Conservation (phyloP, 1,140 invertebrate species). For the Thaumetopoea pityocampa region DNA sequence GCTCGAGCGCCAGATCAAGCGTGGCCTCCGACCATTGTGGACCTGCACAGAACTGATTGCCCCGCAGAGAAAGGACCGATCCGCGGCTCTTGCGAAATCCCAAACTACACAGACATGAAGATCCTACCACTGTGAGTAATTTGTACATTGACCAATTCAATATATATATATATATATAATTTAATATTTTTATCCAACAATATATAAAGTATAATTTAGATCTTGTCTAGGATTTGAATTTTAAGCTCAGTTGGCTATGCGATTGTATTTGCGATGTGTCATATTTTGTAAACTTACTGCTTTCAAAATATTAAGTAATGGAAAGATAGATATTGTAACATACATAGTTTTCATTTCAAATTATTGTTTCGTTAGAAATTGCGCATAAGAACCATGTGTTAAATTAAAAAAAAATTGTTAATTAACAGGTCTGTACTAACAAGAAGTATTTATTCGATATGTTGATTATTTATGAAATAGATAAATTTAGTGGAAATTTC, state of each 20-base stretch:
- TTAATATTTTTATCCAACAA: not conserved
- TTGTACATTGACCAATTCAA: slow-evolving; percentile 7
- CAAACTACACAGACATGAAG: slow-evolving; percentile 48
- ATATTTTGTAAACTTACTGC: slow-evolving; percentile 3
- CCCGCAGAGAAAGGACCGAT: slow-evolving; percentile 50
- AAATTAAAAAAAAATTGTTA: not conserved
- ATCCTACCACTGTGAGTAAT: slow-evolving; percentile 59
- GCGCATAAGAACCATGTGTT: too few relatives aligned
- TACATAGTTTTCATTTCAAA: not conserved
- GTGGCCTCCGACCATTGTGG: slow-evolving; percentile 55
- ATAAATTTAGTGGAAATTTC: slow-evolving; percentile 17
- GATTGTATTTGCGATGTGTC: slow-evolving; percentile 52
- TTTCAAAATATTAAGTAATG: too few relatives aligned
- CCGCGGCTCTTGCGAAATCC: slow-evolving; percentile 39
- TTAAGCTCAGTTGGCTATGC: slow-evolving; percentile 32
- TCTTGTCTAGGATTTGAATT: slow-evolving; percentile 3
- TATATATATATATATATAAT: slow-evolving; percentile 7
- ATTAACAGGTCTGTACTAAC: slow-evolving; percentile 1
- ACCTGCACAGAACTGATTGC: slow-evolving; percentile 51
- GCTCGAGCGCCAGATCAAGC: slow-evolving; percentile 52
- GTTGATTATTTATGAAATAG: slow-evolving; percentile 10
- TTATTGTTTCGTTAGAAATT: not conserved
- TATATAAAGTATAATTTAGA: not conserved
- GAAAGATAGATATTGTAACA: too few relatives aligned
- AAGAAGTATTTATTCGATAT: slow-evolving; percentile 1